Evolutionary conservation across 2,113 vertebrate genomes (phyloP), one percentile per base, ranked within the genome.

Genomic region (Toxotes chatareus): DNA sequence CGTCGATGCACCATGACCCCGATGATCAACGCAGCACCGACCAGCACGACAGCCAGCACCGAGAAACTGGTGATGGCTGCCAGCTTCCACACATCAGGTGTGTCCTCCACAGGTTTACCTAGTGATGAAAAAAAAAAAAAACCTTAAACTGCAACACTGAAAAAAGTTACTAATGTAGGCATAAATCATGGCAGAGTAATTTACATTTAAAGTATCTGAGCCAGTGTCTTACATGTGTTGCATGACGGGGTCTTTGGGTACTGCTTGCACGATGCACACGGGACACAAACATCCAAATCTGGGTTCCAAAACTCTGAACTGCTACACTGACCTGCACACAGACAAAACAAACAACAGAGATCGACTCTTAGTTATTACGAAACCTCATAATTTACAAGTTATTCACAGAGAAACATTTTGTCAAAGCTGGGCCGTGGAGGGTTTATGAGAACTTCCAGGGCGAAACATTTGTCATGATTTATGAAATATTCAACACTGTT

Each of bases 61-160:
- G 95, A 95, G 83, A 95, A 94, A 65, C 95, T 96, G 71, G 94
- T 94, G 77, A 96, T 96, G 63, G 95, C 95, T 4, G 94, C 94
- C 36, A 95, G 82, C 40, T 93, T 94, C 95, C 95, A 96, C 76
- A 93, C 86, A 23, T 95, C 90, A 1, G 88, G 34, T 0, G 74
- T 60, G 68, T 91, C 85, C 7, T 94, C 93, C 44, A 67, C 57
- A 21, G 62, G 66, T 81, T 80, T 90, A 81, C 93, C 93, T 94
- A 7, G n/a, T 0, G 31, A 23, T 36, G 17, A 21, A 10, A 56
- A 19, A 4, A 16, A 42, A 62, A 1, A 32, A 11, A 1, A 42
- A 40, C 23, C 0, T 49, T 17, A 2, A 76, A 38, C 1, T 23
- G 4, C 1, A 44, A 7, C 38, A 31, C 44, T 19, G 9, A 7